phyloP scores from a whole-genome alignment of 2,888 invertebrate genomes.

The Pimpla rufipes region DNA sequence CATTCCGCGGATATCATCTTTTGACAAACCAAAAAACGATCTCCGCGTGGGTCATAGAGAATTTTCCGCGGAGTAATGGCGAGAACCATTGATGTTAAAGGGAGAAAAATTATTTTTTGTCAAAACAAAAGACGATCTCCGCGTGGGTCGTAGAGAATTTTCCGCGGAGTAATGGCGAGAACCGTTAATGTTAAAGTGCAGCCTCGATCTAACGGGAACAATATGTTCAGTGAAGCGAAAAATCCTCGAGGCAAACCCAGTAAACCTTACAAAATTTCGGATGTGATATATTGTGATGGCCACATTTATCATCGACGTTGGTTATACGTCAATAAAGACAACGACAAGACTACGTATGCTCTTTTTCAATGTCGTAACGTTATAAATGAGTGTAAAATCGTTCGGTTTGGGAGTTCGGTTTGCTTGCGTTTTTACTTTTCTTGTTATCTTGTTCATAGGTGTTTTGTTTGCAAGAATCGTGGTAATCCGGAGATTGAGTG shows the following conservation, averaged over 20 bases:
- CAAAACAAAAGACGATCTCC: no score
- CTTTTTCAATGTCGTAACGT: background rate
- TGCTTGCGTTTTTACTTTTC: background rate
- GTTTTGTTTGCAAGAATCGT: background rate
- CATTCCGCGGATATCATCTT: background rate
- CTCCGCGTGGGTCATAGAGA: no score
- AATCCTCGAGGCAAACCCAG: background rate
- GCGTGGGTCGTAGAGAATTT: no score
- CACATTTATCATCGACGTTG: background rate
- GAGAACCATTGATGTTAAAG: no score
- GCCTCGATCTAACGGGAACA: no score
- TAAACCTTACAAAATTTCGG: background rate
- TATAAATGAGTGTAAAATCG: no score
- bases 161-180: no score
- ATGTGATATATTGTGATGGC: background rate
- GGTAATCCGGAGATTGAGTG: background rate
- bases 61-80: no score
- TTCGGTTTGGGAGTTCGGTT: background rate
- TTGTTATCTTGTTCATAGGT: background rate
- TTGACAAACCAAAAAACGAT: no score
- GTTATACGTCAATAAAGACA: background rate
- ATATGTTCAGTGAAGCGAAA: background rate
- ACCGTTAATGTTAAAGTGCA: no score
- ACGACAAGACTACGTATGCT: background rate
- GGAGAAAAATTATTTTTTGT: no score